Evolutionary conservation across 1,140 invertebrate species (phyloP), one percentile per base, ranked within the genome.

Genomic region (Drosophila setifemur): DNA sequence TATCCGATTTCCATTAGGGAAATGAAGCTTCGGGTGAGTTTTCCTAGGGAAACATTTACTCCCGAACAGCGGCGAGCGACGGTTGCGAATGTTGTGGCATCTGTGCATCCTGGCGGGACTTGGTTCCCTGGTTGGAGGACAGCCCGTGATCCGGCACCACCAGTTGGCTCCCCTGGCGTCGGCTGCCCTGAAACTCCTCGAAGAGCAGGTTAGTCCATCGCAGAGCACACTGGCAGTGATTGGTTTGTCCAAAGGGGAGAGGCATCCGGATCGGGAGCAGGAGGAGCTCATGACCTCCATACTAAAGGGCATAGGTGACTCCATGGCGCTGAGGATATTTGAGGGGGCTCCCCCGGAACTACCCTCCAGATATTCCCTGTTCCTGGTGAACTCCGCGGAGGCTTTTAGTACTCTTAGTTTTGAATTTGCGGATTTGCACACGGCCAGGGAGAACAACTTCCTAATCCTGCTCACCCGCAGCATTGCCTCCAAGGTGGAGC

Each of bases 381-480:
- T 86, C 8, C 25, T 86, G 31, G 55, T 86, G 2, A 58, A 86
- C n/a, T 63, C 58, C 4, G 26, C 63, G 3, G 26, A 39, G 9
- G 52, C 73, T 7, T 86, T 86, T 16, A 52, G 55, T 0, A 33
- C 35, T 1, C 16, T 86, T 4, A 45, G 42, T 0, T 73, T 73
- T 21, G 18, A 77, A 4, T 77, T 81, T 4, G 29, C 63, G 14
- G 55, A 60, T 0, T 12, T 43, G 0, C 48, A 73, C 6, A 45
- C 60, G 4, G 61, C 69, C 19, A 23, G 61, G 5, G 76, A 86
- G 23, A 82, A 74, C 18, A 39, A 67, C n/a, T 87, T 86, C 1
- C 21, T 87, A 7, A 87, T 86, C 7, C 18, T 86, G 39, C 31
- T 77, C 3, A 58, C 73, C 0, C 47, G 55, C 11, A 49, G 48